These are phyloP conservation scores for Ageneiosus marmoratus DNA, from an alignment of 2,113 vertebrate species.

Conservation along the genomic window DNA sequence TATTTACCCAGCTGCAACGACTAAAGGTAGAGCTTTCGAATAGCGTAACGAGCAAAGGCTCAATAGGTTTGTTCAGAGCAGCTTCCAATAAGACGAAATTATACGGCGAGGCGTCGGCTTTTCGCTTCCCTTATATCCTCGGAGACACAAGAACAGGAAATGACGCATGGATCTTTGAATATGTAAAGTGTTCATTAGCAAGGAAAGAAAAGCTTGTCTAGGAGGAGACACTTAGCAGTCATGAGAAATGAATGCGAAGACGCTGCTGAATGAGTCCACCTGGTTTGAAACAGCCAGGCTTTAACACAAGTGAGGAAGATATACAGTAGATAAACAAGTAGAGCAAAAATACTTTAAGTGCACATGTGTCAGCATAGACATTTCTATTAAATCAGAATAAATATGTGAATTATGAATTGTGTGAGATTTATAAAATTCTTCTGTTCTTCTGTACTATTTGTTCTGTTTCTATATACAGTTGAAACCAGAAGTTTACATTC, in stretches of 20 bases:
- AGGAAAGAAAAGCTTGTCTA: constrained; percentile 9
- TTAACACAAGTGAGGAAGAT: neutral
- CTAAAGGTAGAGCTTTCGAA: constrained; percentile 26
- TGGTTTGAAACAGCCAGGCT: constrained; percentile 13
- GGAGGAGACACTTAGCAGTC: constrained; percentile 23
- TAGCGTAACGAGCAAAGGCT: constrained; percentile 1
- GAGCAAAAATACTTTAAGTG: neutral
- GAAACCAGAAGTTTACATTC: too few relatives aligned
- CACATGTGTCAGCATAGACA: neutral
- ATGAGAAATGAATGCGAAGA: neutral
- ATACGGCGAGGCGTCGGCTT: neutral
- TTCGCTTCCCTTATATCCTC: neutral
- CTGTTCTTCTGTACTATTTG: neutral
- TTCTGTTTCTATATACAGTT: too few relatives aligned
- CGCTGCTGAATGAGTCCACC: constrained; percentile 27
- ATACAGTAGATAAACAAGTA: neutral
- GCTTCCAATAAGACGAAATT: constrained; percentile 12
- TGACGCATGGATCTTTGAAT: constrained; percentile 25
- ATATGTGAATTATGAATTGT: neutral
- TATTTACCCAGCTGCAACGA: constrained; percentile 32
- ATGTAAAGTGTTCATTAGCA: constrained; percentile 29
- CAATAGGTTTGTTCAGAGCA: constrained; percentile 11
- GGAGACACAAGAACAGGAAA: constrained; percentile 25
- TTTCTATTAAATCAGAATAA: neutral
- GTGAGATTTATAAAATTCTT: neutral